Evolutionary conservation across 2,888 invertebrate species (phyloP).

Genomic region (Ptychoptera contaminata): DNA sequence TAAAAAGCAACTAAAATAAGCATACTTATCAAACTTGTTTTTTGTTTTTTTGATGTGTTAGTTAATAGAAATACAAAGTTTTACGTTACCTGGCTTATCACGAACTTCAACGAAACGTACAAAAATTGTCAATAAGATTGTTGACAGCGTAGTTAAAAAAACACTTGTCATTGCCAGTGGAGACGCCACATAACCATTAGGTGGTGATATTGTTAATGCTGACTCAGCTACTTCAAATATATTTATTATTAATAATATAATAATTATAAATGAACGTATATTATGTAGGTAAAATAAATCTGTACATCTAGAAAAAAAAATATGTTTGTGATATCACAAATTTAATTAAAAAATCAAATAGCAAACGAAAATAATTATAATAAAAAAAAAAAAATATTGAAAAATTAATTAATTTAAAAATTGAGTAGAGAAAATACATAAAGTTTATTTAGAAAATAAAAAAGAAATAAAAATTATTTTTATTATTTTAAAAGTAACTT

Average conservation of each 20-base stretch:
- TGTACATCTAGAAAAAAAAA: neutral
- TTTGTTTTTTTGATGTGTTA: too few species aligned
- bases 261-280: neutral
- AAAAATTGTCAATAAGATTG: neutral
- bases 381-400: too few species aligned
- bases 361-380: too few species aligned
- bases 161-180: neutral
- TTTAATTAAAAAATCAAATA: too few species aligned
- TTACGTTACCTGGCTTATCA: neutral
- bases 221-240: slow-evolving; percentile 3
- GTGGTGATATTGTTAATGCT: neutral
- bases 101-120: neutral
- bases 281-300: slow-evolving; percentile 3
- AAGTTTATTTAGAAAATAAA: too few species aligned
- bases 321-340: too few species aligned
- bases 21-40: too few species aligned
- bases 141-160: neutral
- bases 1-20: too few species aligned
- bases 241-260: neutral
- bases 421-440: too few species aligned
- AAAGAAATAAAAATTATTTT: too few species aligned
- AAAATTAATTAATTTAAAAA: neutral
- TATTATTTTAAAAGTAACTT: too few species aligned
- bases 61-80: too few species aligned
- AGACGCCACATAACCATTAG: neutral